A percentile compares a stretch with the other conserved stretches of the same genome.
Conservation (phyloP, 2,888 invertebrate species). For the Trilocha varians region DNA sequence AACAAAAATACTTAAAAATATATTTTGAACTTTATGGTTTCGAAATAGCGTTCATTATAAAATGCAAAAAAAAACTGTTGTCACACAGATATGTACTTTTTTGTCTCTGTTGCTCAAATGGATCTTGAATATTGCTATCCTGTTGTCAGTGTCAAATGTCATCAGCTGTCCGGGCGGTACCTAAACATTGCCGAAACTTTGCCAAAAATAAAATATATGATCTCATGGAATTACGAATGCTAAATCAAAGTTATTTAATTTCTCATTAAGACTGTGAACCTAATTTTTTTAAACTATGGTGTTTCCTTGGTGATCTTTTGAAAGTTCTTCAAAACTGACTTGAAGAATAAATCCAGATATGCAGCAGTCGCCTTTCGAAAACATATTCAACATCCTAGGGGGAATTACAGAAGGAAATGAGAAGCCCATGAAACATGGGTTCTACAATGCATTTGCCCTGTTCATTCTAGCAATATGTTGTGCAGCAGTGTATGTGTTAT, state of each 20-base stretch:
- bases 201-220: neutral
- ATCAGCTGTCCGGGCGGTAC: neutral
- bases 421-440: constrained; percentile 92
- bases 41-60: no score
- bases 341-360: constrained; percentile 20
- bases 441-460: constrained; percentile 90
- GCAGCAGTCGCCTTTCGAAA: constrained; percentile 77
- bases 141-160: neutral
- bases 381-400: constrained; percentile 78
- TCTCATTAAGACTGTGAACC: constrained; percentile 6
- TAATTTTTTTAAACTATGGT: neutral
- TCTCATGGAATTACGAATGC: neutral
- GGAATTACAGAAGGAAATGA: constrained; percentile 84
- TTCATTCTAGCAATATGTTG: constrained; percentile 80
- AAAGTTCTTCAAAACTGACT: neutral
- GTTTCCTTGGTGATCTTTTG: neutral
- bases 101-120: neutral
- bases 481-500: constrained; percentile 83
- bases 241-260: no score
- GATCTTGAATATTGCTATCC: neutral
- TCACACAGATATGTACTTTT: no score
- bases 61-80: no score
- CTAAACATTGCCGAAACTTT: neutral
- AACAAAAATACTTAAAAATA: no score
- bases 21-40: no score